A percentile compares a stretch with the other conserved stretches of the same genome.
Conservation (phyloP, 2,797 vertebrate species). For the Sebastiscus tertius region DNA sequence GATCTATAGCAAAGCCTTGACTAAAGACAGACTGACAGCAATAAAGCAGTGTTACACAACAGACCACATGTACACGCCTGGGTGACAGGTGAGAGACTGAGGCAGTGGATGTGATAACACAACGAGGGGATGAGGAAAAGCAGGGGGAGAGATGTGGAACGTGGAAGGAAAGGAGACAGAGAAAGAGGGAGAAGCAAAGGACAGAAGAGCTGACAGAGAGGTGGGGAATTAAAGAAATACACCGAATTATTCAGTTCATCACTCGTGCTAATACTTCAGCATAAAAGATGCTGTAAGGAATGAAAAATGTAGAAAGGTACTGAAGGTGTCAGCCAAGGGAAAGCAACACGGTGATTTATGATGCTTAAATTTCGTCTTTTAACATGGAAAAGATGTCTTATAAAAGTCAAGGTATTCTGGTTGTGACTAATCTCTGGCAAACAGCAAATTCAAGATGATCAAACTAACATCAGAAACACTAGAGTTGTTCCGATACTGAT, state of each 20-base stretch:
- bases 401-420: neutral
- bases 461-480: neutral
- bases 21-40: constrained; percentile 41
- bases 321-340: neutral
- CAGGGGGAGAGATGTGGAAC: constrained; percentile 13
- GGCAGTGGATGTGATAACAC: constrained; percentile 35
- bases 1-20: constrained; percentile 44
- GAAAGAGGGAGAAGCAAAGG: neutral
- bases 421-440: neutral
- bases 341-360: neutral
- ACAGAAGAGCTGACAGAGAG: neutral
- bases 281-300: neutral
- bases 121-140: constrained; percentile 22
- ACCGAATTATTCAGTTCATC: neutral
- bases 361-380: neutral
- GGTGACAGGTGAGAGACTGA: constrained; percentile 58
- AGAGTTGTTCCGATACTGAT: too few relatives aligned
- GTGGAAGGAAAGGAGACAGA: neutral
- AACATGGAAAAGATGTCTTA: neutral
- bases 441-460: neutral
- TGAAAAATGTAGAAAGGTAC: neutral
- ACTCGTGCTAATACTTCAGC: neutral
- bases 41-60: constrained; percentile 61
- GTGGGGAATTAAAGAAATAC: neutral
- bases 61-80: constrained; percentile 34